Evolutionary conservation across 2,113 vertebrate genomes (phyloP), one percentile per base, ranked within the genome.

Genomic region (Lagopus leucura): DNA sequence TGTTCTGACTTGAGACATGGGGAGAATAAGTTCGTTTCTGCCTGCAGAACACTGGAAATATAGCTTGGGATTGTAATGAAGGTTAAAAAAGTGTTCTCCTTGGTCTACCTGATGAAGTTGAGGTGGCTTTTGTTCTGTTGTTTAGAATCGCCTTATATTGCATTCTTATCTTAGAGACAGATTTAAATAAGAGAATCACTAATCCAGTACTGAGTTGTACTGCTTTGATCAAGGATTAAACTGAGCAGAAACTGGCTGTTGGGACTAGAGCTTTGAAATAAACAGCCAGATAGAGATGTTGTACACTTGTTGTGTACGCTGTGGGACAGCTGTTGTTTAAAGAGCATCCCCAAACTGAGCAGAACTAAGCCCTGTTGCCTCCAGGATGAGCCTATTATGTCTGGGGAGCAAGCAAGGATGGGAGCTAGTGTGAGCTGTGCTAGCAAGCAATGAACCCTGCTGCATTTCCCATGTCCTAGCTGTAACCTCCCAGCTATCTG

Each of bases 221-320:
- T 86, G 72, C 96, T 97, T 97, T 97, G 96, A 97, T 97, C 96
- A 93, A 91, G 96, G 94, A 97, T 97, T 97, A 95, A 92, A 73
- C 67, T 73, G 87, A 95, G 71, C 86, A 91, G 75, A 65, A 96
- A 87, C 11, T 93, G 67, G 64, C 76, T 96, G 89, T 88, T 87
- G 78, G 60, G 92, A 81, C 65, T 74, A 55, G n/a, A 61, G 73
- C 80, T 81, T 94, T 92, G 66, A 90, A 86, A 90, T 45, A 43
- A 95, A 48, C 55, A 82, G 32, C 21, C 25, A 52, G 50, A 79
- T 34, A 57, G 66, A 89, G 27, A 66, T 0, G 1, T 12, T 50
- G 54, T 77, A 54, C 85, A 55, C 82, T 91, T 24, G 28, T 76
- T 55, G 65, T 93, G 45, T 52, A 3, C 15, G 71, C 82, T 84